Evolutionary conservation across 2,113 vertebrate genomes (phyloP).

Genomic region (Scortum barcoo): DNA sequence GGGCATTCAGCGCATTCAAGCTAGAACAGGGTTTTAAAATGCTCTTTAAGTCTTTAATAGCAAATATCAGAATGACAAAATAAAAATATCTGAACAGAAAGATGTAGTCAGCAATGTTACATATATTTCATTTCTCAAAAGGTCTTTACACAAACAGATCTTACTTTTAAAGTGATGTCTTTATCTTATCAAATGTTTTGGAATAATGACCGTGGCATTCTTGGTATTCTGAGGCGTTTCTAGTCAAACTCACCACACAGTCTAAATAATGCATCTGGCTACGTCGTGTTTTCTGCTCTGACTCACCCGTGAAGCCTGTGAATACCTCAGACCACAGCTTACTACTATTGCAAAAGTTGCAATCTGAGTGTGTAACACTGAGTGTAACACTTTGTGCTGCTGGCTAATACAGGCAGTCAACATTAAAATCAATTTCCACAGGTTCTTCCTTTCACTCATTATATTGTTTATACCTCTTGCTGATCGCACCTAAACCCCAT

Average conservation of each 20-base stretch:
- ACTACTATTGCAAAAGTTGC: conserved; percentile 42
- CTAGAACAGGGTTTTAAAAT: background rate
- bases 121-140: background rate
- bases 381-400: conserved; percentile 46
- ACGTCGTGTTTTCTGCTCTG: conserved; percentile 24
- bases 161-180: background rate
- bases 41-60: background rate
- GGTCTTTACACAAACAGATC: background rate
- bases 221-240: background rate
- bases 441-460: conserved; percentile 50
- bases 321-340: conserved; percentile 23
- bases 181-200: background rate
- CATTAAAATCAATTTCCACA: conserved; percentile 77
- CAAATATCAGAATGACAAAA: background rate
- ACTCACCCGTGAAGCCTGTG: conserved; percentile 33
- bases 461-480: conserved; percentile 50
- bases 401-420: conserved; percentile 57
- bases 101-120: background rate
- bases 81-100: background rate
- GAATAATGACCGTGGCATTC: conserved; percentile 1
- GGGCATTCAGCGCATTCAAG: background rate
- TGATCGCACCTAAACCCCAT: conserved; percentile 56
- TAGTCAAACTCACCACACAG: conserved; percentile 21
- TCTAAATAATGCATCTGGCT: conserved; percentile 56
- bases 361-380: conserved; percentile 47